Evolutionary conservation across 1,140 invertebrate species (phyloP), one percentile per base, ranked within the genome.

Genomic region (Oryctes rhinoceros): DNA sequence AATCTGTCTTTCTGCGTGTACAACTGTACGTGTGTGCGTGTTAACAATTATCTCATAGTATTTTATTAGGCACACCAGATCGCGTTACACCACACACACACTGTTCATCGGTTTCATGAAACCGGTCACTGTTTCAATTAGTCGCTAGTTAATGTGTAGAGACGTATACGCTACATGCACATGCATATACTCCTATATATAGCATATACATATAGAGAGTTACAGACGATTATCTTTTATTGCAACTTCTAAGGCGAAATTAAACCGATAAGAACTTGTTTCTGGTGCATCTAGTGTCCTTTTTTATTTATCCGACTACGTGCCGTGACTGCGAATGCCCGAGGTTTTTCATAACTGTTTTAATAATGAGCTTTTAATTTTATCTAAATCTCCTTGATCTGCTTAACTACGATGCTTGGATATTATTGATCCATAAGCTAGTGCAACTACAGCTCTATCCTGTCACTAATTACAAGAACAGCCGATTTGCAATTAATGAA

Each of bases 41-140:
- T 18, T 59, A 59, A 18, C 53, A 59, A 59, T 59, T 59, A 59
- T 59, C 53, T 59, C 15, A 59, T 59, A 59, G 53, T 59, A 59
- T 59, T 59, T 59, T 59, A 59, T 59, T 18, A 59, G 18, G 53
- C 53, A 59, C 18, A 18, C 53, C 53, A 59, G 53, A 59, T 59
- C 53, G 53, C 53, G 53, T 59, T 59, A 59, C 53, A 59, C 53
- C 53, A 59, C 15, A 59, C 53, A 59, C 15, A 59, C 53, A 15
- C 49, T 53, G 49, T 53, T 53, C 11, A 18, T 2, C 49, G 49
- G 49, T 53, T 53, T 53, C 49, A 59, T 59, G 53, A 59, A 59
- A 59, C 53, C 53, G 53, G 53, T 59, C 53, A 59, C n/a, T 59
- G 53, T 59, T 59, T 59, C 53, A 59, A 59, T 59, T 59, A 59